phyloP scores from a whole-genome alignment of 30 jellyfish, hydroid and myxozoan genomes.

The Hydra vulgaris region DNA sequence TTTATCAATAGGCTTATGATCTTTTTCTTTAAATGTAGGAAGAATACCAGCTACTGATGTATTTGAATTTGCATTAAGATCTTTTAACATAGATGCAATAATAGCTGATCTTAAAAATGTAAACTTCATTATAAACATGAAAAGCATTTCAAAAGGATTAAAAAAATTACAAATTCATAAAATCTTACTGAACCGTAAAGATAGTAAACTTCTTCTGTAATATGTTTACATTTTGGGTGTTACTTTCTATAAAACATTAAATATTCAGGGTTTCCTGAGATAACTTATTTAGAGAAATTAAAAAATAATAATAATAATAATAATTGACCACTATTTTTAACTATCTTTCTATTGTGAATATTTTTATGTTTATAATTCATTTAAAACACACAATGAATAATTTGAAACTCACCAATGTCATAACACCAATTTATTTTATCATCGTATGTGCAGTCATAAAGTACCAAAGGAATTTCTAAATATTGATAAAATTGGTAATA shows the following conservation, averaged over 20 bases:
- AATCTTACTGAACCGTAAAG: background rate
- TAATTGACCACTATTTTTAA: too few species aligned
- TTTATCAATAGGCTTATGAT: conserved; percentile 17
- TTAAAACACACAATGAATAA: background rate
- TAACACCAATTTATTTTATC: background rate
- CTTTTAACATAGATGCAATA: conserved; percentile 13
- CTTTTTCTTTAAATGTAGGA: conserved; percentile 23
- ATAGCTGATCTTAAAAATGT: background rate
- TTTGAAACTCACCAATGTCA: background rate
- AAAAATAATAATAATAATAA: too few species aligned
- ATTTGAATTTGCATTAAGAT: background rate
- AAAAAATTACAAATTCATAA: background rate
- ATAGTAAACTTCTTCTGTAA: background rate
- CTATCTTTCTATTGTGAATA: too few species aligned
- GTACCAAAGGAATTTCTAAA: conserved; percentile 57
- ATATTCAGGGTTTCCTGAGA: too few species aligned
- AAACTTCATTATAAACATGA: background rate
- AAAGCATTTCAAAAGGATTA: background rate
- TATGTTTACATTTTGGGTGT: background rate
- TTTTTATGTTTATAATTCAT: too few species aligned
- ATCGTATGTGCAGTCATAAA: conserved; percentile 57
- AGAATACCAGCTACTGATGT: conserved; percentile 1
- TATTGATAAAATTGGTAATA: too few species aligned
- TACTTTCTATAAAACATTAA: background rate
- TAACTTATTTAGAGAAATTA: background rate